phyloP scores from a whole-genome alignment of 2,888 invertebrate genomes.

The Morinoia aosen region DNA sequence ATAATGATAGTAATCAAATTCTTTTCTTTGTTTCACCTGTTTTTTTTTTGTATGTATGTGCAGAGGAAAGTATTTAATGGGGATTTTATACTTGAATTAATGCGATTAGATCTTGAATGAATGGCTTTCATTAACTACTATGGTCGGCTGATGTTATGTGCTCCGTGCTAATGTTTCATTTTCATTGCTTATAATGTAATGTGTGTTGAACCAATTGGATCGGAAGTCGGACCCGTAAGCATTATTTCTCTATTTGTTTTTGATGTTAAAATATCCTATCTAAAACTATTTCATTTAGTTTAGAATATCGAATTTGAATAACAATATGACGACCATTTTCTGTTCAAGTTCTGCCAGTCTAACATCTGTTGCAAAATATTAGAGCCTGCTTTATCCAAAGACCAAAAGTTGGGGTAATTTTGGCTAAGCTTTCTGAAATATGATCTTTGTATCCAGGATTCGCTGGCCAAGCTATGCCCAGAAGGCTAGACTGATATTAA shows the following conservation, averaged over 20 bases:
- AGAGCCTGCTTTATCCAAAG: neutral
- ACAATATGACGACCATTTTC: neutral
- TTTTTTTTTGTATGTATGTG: neutral
- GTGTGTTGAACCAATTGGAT: neutral
- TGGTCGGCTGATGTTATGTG: neutral
- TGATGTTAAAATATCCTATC: neutral
- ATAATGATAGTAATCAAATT: neutral
- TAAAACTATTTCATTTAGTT: neutral
- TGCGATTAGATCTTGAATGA: neutral
- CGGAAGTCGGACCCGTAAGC: too few species aligned
- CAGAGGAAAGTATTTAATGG: neutral
- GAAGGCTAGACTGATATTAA: neutral
- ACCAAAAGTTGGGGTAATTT: too few species aligned
- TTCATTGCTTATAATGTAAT: neutral
- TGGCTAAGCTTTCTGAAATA: too few species aligned
- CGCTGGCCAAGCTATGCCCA: too few species aligned
- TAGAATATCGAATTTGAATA: neutral
- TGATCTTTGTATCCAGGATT: too few species aligned
- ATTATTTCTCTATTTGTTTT: neutral
- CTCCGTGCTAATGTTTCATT: neutral
- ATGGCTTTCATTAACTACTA: neutral
- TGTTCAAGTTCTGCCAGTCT: neutral
- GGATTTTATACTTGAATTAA: neutral
- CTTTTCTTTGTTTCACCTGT: neutral
- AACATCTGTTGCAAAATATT: neutral